phyloP scores from a whole-genome alignment of 1,140 invertebrate genomes.

The Drosophila ogumai region DNA sequence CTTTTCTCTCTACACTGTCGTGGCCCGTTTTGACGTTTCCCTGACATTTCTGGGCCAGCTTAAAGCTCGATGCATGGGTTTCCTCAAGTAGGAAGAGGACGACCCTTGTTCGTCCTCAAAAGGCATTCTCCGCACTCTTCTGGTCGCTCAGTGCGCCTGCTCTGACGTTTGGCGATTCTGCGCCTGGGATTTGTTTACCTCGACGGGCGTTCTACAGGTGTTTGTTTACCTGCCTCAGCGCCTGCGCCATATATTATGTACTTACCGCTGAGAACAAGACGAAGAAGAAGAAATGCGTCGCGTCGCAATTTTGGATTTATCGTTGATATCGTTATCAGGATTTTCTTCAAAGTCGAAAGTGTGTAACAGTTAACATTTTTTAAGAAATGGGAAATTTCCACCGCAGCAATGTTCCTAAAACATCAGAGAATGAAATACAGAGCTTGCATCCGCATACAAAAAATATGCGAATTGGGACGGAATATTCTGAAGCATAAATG shows the following conservation, averaged over 20 bases:
- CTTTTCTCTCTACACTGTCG: slow-evolving; percentile 77
- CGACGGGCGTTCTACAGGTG: slow-evolving; percentile 56
- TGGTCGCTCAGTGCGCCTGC: slow-evolving; percentile 44
- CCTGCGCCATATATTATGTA: slow-evolving; percentile 24
- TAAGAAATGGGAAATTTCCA: too few relatives aligned
- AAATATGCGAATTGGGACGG: too few relatives aligned
- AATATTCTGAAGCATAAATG: too few relatives aligned
- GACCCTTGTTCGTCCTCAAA: background rate
- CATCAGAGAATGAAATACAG: too few relatives aligned
- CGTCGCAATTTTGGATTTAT: too few relatives aligned
- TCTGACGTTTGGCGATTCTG: slow-evolving; percentile 57
- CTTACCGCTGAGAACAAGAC: too few relatives aligned
- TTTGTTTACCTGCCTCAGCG: slow-evolving; percentile 64
- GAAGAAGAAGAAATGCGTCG: too few relatives aligned
- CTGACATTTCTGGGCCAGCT: slow-evolving; percentile 73
- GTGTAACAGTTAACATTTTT: too few relatives aligned
- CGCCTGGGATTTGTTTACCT: slow-evolving; percentile 62
- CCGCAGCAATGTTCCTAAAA: too few relatives aligned
- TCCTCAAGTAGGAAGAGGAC: slow-evolving; percentile 22
- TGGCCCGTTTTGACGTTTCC: slow-evolving; percentile 55
- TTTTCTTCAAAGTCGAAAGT: too few relatives aligned
- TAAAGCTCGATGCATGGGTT: slow-evolving; percentile 42
- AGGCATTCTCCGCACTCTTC: slow-evolving; percentile 41
- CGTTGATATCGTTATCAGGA: too few relatives aligned
- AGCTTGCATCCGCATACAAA: too few relatives aligned